Base-by-base conservation (phyloP, 2,888 invertebrate species). In the Idaea straminata region DNA sequence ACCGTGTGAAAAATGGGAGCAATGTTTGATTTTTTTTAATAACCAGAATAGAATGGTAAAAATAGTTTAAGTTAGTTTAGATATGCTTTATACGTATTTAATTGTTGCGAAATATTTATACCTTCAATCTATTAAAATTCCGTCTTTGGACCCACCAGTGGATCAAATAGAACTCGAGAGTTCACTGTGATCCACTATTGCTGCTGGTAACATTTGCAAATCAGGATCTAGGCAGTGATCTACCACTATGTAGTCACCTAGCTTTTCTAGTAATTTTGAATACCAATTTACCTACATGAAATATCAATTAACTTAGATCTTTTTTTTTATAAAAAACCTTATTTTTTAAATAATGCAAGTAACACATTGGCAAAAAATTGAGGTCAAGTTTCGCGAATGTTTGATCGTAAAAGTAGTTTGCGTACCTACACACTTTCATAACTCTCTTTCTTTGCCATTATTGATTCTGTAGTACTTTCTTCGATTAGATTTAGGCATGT, bases 351-450 rank as follows among this genome's bases (percentile, higher is more conserved):
- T 47, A 10, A 5, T 38, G 13, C 3, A 47, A 47, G 47, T 47
- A 47, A 47, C 47, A 47, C 47, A 47, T 7, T 47, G 47, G 10
- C 47, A 47, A 47, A 47, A 47, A 7, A 47, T 6, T 13, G 10
- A 47, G 47, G 47, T 7, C 47, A 47, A 47, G 13, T 47, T 47
- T 47, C 47, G 47, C 47, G 47, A 47, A 7, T 47, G 47, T 47
- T 47, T 47, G 47, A 47, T 47, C 47, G 47, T 47, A 47, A 47
- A 47, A 47, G 47, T 47, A 47, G 47, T 47, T 47, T 47, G 47
- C 47, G 47, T 47, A 47, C 47, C 13, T 47, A 47, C 7, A 47
- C 47, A 47, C 47, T 47, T 47, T 47, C 47, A 47, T 47, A 47
- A 47, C 36, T 36, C 36, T 36, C 36, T 36, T 13, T 47, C 47